Evolutionary conservation across 2,888 invertebrate species (phyloP), one percentile per base, ranked within the genome.

Genomic region (Apamea sordens): DNA sequence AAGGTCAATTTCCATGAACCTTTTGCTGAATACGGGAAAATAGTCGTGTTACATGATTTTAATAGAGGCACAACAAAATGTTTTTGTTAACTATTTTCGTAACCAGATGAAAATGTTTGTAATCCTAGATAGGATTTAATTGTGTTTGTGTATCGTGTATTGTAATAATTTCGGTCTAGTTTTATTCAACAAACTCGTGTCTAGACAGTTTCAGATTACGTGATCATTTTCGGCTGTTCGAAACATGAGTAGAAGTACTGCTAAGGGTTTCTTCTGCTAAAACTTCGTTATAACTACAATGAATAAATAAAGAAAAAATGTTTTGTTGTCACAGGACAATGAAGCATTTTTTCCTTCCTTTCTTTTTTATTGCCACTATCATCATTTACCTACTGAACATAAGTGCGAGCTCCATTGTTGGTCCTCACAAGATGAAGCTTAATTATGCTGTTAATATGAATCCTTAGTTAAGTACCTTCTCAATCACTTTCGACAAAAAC

Each of bases 171-270:
- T 69, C 18, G 24, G 18, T 36, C 13, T 36, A 50, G 15, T 69
- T 83, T 71, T 63, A n/a, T 78, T 67, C 1, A 59, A 72, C 21
- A 56, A 69, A 83, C 41, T 69, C n/a, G 8, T 59, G 68, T 73
- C 68, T 69, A 64, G 68, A 78, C 61, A 36, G 44, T 53, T 75
- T 44, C 36, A 21, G 74, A 41, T 15, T 21, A 24, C 21, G 64
- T 64, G 28, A 36, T 64, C 0, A 15, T 41, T 59, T 73, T 73
- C 15, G 1, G 4, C 32, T 80, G 10, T 18, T 65, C 18, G 10
- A 47, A 79, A 47, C 64, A 68, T 41, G 47, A 50, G 41, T 36
- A 56, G 36, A 7, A 24, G 15, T 24, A 5, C 15, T 36, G 6
- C 7, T 4, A 4, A n/a, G 41, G 21, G 11, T 72, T 11, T 41